phyloP scores from a whole-genome alignment of 53 echinoderm and acorn worm genomes.

The Zoroaster sp. region DNA sequence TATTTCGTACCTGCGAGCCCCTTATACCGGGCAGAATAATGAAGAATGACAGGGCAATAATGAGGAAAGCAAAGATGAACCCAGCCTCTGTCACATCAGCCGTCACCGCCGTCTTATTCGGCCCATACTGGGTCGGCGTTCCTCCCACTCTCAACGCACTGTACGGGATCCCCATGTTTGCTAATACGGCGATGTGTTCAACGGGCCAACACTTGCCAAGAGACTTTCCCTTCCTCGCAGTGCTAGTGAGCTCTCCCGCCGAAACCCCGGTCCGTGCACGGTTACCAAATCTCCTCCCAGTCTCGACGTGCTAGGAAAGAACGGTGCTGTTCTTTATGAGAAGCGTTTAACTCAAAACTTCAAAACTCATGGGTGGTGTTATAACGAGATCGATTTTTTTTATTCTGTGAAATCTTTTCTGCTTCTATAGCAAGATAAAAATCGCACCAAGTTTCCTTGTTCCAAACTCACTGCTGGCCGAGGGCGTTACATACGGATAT shows the following conservation, averaged over 20 bases:
- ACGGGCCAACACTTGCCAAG: neutral
- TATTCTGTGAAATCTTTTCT: too few relatives aligned
- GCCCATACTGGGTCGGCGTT: constrained; percentile 66
- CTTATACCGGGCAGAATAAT: constrained; percentile 88
- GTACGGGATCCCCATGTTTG: constrained; percentile 71
- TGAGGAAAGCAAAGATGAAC: constrained; percentile 76
- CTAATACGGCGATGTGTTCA: too few relatives aligned
- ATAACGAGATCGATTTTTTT: too few relatives aligned
- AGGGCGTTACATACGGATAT: neutral
- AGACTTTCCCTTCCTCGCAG: neutral
- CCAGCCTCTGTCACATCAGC: constrained; percentile 88
- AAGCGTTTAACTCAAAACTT: neutral
- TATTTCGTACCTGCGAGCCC: constrained; percentile 75
- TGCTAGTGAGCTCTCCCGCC: neutral
- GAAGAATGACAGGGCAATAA: constrained; percentile 72
- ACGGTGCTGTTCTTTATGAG: too few relatives aligned
- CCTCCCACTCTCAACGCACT: constrained; percentile 68
- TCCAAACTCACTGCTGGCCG: constrained; percentile 23
- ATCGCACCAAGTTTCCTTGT: neutral
- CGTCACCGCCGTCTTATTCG: constrained; percentile 81
- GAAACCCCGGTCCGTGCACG: neutral
- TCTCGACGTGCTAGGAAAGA: neutral
- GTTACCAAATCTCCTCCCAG: neutral
- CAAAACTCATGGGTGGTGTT: neutral
- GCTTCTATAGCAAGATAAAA: neutral